Base-by-base conservation (phyloP, 2,888 invertebrate genomes). In the Papilio gigon region DNA sequence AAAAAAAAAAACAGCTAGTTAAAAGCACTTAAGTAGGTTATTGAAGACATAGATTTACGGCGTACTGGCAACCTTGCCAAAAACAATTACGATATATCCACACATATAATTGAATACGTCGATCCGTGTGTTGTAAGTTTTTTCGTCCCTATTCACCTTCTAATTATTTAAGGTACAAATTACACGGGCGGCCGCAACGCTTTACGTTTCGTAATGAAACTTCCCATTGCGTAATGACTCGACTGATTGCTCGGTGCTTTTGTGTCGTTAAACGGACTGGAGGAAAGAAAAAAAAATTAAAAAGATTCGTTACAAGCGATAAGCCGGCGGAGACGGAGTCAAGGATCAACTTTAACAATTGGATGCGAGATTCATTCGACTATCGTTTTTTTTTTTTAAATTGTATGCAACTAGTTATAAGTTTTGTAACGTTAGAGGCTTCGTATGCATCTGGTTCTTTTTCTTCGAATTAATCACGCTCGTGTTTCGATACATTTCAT, bases 141-240 rank as follows among this genome's bases (percentile, higher is more conserved):
- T 72, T 71, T 67, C 61, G 71, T 59, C 72, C 66, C 68, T 68
- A 42, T 69, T 53, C 68, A 61, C 75, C 75, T 75, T 73, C 76
- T 78, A 77, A 80, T 81, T 79, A 81, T 79, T 74, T 73, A 72
- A 76, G 72, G 74, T 73, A 76, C 78, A 80, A 79, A 79, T 81
- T 80, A 78, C 76, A 76, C 44, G 70, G 73, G 69, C 60, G 72
- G 58, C 70, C 71, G 76, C 76, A 75, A 76, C 74, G 78, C 72
- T 76, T 68, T 40, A 71, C 56, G 65, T 68, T 60, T 62, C 68
- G 74, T 79, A 81, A 81, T 79, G 78, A 77, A 77, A 73, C 74
- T 76, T 73, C 75, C 73, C 74, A 74, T 73, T 71, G 69, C 62
- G 67, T 76, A 76, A 76, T 76, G 73, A 73, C 71, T 71, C 72